Conservation (phyloP, 2,113 vertebrate genomes). For the Archocentrus centrarchus region DNA sequence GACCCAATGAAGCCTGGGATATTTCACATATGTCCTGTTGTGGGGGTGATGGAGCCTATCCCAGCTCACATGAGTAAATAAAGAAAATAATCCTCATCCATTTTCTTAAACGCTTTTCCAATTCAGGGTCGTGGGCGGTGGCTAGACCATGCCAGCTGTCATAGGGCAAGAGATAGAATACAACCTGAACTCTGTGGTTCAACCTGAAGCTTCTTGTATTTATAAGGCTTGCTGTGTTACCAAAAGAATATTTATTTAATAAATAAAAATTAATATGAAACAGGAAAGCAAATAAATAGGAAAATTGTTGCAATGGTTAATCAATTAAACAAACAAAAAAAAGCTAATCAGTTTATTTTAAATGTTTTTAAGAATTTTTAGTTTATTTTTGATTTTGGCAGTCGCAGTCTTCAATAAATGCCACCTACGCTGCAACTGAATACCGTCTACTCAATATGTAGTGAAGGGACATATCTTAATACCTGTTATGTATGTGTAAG, state of each 20-base stretch:
- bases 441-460: background rate
- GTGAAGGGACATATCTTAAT: background rate
- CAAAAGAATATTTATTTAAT: background rate
- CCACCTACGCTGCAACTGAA: slow-evolving; percentile 12
- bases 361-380: background rate
- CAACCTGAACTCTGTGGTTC: background rate
- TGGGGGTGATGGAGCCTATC: background rate
- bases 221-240: slow-evolving; percentile 24
- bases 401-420: background rate
- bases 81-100: background rate
- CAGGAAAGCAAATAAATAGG: background rate
- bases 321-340: background rate
- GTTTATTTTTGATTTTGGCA: background rate
- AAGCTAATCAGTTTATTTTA: background rate
- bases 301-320: background rate
- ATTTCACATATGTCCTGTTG: no score
- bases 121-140: background rate
- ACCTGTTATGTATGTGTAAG: slow-evolving; percentile 14
- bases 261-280: background rate
- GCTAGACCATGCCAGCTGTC: no score
- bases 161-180: no score
- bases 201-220: background rate
- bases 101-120: background rate
- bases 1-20: no score
- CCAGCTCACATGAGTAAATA: background rate